Evolutionary conservation across 2,797 vertebrate genomes (phyloP), one percentile per base, ranked within the genome.

Genomic region (Poecile montanus): DNA sequence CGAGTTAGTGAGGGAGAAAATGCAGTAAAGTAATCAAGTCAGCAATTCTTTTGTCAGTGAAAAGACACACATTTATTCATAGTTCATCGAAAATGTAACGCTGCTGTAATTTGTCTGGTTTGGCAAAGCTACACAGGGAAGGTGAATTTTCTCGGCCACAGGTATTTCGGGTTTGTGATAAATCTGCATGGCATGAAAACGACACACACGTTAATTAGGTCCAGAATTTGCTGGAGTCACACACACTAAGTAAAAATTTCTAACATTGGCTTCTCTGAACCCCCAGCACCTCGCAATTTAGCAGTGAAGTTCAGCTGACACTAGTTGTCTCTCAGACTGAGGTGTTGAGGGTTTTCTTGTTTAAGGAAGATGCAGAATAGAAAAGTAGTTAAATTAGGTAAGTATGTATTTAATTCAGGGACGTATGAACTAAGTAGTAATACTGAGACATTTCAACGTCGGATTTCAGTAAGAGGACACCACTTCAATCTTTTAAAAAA

Each of bases 1-100:
- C 3, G 3, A 30, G 56, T 15, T 20, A 26, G 42, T 14, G 62
- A 40, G 36, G 78, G 72, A 48, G 45, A 26, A 79, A 67, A 81
- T 10, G 50, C 44, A 68, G 48, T 13, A 87, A 80, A 68, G 48
- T 12, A 87, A 80, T 53, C 50, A 71, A 81, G 53, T 71, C 85
- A 89, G 82, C 30, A 61, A 76, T 77, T 95, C 65, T 88, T 89
- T 74, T 74, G 70, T 89, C 80, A 82, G 47, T 7, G 60, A 82
- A 57, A 44, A 88, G 85, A 75, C 79, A 80, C 66, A n/a, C 51
- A 44, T 7, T 0, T 57, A 53, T 53, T 91, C 57, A 78, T 70
- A 78, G 56, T 81, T 91, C 44, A 72, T 16, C 22, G 36, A 62
- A 92, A 95, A 94, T 34, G 56, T 63, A 89, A 93, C 14, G 56